Base-by-base conservation (phyloP, 2,888 invertebrate species). In the Ferdinandea cuprea region DNA sequence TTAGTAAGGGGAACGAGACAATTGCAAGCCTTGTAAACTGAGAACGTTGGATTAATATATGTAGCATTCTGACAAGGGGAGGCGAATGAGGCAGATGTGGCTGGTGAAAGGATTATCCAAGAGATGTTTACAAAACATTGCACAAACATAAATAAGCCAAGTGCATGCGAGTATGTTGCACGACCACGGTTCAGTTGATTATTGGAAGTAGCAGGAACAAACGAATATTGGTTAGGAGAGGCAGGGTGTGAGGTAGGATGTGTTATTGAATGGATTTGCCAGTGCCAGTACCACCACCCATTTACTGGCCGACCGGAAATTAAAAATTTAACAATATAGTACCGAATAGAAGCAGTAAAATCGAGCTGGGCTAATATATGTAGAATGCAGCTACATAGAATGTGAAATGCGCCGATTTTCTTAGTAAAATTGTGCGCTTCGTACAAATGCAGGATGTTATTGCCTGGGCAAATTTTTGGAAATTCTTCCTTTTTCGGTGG, bases 101-200 rank as follows among this genome's bases (percentile, higher is more conserved):
- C 28, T 59, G 72, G 19, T 50, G 61, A 44, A 83, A 66, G 81
- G 81, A 83, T 81, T 83, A 78, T 61, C 78, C 72, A 35, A 37
- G 83, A 78, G 72, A 83, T 83, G 72, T 78, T 83, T 83, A 73
- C 78, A 83, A 83, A 78, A 83, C 83, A 83, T 78, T 83, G 78
- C 78, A 83, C 72, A 78, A 72, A 72, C 83, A 83, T 66, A 78
- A 78, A 83, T 63, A 83, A 83, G 50, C 21, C 78, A 68, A 68
- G 48, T 73, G 71, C 72, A 78, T 61, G 77, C 71, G 46, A 48
- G 37, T 58, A 68, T 58, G 68, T 68, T 61, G 48, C 66, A 66
- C 56, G 78, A 63, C 54, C 66, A 66, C 63, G 78, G 68, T 78
- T 83, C 83, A 52, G 72, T 78, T 73, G 78, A 78, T 83, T 72